Conservation (phyloP, 53 echinoderm and acorn worm genomes). For the Zoroaster sp. region DNA sequence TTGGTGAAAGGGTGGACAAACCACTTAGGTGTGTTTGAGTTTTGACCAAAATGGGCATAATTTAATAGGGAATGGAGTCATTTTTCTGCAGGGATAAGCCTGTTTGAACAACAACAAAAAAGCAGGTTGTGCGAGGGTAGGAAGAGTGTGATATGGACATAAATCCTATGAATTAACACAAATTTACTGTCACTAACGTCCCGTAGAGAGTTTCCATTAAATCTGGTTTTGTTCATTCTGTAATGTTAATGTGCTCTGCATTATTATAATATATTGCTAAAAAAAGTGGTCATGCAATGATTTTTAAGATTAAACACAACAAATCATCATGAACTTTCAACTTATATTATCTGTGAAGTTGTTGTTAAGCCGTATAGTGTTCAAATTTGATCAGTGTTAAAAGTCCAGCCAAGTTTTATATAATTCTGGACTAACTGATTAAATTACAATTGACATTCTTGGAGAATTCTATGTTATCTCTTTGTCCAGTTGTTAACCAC, state of each 20-base stretch:
- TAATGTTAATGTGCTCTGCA: not conserved
- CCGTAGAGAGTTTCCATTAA: not conserved
- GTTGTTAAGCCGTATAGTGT: too few relatives aligned
- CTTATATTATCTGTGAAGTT: too few relatives aligned
- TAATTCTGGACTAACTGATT: too few relatives aligned
- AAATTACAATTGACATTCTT: too few relatives aligned
- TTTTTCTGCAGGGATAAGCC: not conserved
- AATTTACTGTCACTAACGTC: not conserved
- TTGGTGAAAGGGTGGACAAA: constrained; percentile 16
- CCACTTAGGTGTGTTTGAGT: constrained; percentile 30
- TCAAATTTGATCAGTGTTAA: too few relatives aligned
- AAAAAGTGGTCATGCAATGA: not conserved
- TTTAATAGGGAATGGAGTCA: not conserved
- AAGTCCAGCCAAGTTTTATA: too few relatives aligned
- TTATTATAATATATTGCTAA: not conserved
- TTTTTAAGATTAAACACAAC: not conserved
- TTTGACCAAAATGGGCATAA: constrained; percentile 3
- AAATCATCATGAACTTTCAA: not conserved
- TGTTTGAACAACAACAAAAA: not conserved
- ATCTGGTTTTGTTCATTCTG: not conserved
- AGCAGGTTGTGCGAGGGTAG: not conserved
- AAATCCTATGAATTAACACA: not conserved
- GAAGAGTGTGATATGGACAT: not conserved
- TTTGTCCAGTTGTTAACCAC: too few relatives aligned
- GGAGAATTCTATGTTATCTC: too few relatives aligned